Percentiles rank a stretch among this genome's conserved stretches.
These are phyloP conservation scores for Aurelia aurita complex sp. Pacific DNA, from an alignment of 30 jellyfish, hydroid and myxozoan genomes.

Conservation along the genomic window DNA sequence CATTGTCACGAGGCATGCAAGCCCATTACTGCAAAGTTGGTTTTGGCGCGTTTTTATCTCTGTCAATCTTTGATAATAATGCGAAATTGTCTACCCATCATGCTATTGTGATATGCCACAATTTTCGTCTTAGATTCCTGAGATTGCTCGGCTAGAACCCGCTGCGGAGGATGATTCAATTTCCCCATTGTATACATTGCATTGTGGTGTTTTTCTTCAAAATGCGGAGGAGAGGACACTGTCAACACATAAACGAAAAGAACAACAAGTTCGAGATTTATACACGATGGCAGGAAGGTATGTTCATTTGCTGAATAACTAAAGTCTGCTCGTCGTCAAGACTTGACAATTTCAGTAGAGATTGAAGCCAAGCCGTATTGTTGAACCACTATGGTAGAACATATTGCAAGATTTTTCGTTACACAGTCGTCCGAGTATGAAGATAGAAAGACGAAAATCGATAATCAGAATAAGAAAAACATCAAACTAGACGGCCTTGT, in stretches of 20 bases:
- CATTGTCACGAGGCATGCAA: too few species aligned
- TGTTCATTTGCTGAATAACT: not conserved
- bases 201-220: constrained; percentile 69
- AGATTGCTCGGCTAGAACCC: constrained; percentile 31
- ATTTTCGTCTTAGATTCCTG: constrained; percentile 28
- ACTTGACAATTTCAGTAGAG: not conserved
- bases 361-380: not conserved
- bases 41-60: not conserved
- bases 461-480: too few species aligned
- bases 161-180: constrained; percentile 56
- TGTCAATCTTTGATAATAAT: not conserved
- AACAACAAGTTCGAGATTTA: constrained; percentile 40
- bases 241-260: constrained; percentile 2
- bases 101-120: not conserved
- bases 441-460: too few species aligned
- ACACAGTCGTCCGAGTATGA: too few species aligned
- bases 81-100: not conserved
- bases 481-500: too few species aligned
- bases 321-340: not conserved
- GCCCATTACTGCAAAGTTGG: too few species aligned
- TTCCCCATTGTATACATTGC: constrained; percentile 76
- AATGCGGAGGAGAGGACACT: constrained; percentile 19
- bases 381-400: too few species aligned
- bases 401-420: too few species aligned
- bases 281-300: constrained; percentile 86